Evolutionary conservation across 2,888 invertebrate species (phyloP), one percentile per base, ranked within the genome.

Genomic region (Zaprionus obscuricornis): DNA sequence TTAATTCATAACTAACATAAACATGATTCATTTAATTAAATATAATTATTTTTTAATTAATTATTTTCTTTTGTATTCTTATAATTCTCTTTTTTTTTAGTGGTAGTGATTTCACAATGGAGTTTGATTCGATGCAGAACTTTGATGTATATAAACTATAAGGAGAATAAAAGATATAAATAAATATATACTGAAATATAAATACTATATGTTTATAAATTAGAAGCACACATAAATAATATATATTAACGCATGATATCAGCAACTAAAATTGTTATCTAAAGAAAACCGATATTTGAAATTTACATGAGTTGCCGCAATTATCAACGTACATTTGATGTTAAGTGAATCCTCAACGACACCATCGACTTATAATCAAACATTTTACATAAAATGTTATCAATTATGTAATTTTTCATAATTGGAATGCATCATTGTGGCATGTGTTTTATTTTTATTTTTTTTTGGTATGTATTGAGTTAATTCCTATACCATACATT

Each of bases 31-130:
- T 56, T 26, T 31, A 4, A 16, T 26, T 24, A n/a, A 13, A 47
- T 50, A 33, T 33, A 31, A 37, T 50, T 54, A 66, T 46, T 27
- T 52, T 57, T 64, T 57, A 37, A 70, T 70, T 73, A 62, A 63
- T 65, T 62, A 51, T 42, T 55, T 62, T 47, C 46, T 52, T 34
- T 60, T n/a, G n/a, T n/a, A n/a, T 36, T 66, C 60, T 66, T 52
- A 33, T 37, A 42, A 60, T 29, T 60, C 26, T 7, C n/a, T 31
- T 57, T 54, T 46, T 43, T 64, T 71, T 70, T 68, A 87, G 86
- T 74, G 82, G 72, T 73, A 82, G 58, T 73, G 86, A 86, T 73
- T 87, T 85, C 68, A 71, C 63, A 58, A 82, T 86, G 68, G 8
- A 87, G 68, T 87, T 87, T 59, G 86, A 87, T 33, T 55, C 81